Evolutionary conservation across 1,140 invertebrate genomes (phyloP), one percentile per base, ranked within the genome.

Genomic region (Bombus affinis): DNA sequence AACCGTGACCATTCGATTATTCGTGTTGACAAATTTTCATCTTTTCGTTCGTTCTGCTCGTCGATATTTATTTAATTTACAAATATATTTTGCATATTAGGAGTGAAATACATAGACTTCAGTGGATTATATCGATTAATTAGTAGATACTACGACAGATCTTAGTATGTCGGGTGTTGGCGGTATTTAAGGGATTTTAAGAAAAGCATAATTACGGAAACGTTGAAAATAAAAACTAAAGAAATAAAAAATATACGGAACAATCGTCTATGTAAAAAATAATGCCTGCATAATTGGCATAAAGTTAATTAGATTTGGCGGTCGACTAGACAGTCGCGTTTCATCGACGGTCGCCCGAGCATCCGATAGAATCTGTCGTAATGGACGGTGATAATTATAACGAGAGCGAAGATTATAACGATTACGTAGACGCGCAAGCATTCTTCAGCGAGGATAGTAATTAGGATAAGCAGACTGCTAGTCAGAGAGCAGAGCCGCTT

Each of bases 311-410:
- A 88, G 90, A 91, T 91, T 91, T 86, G 75, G 65, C 65, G 81
- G 25, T 35, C 44, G 28, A 25, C 44, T 86, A 86, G 80, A 28
- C 70, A 76, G 57, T 39, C 73, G 37, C 59, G 37, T 78, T 32
- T 47, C 42, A 39, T 59, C 47, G 39, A 53, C 68, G 68, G 65
- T 83, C 62, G 39, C 42, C 62, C 39, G 66, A 66, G 25, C 39
- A 28, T 76, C 66, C 44, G 53, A 75, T 42, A 72, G 59, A 35
- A 44, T 42, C 75, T 72, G 83, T 85, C 84, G 83, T 81, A 85
- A 89, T 84, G 77, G 87, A 86, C 78, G 81, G 65, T 83, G 88
- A 92, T 92, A 92, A 92, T 91, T 92, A 89, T 88, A 92, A 91
- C 88, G 88, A 89, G 91, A 85, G 70, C 75, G 81, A 79, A 86